Base-by-base conservation (phyloP, 1,140 invertebrate species). In the Zeugodacus cucurbitae region DNA sequence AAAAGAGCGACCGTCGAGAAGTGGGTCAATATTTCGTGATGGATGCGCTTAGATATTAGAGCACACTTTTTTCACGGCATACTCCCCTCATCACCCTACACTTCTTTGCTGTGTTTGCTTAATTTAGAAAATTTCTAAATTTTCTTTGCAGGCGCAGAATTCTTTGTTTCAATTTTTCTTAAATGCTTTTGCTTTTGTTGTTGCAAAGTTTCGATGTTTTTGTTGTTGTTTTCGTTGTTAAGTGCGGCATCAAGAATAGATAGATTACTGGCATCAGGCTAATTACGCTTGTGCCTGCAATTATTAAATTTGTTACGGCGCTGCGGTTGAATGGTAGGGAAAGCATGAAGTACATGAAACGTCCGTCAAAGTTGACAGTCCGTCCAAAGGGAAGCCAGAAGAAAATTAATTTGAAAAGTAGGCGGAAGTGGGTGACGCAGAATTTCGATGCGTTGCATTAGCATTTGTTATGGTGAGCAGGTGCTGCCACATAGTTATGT, bases 221-320 rank as follows among this genome's bases (percentile, higher is more conserved):
- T 41, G 34, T 37, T 41, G 20, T 41, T 41, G 34, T 74, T 74
- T 8, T 74, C 14, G 29, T 14, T 17, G 14, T 67, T 32, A 32
- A 64, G 62, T n/a, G n/a, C n/a, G n/a, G n/a, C n/a, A n/a, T n/a
- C n/a, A n/a, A n/a, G n/a, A n/a, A n/a, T n/a, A n/a, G 32, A 67
- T 32, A 32, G 62, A 17, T 41, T 26, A n/a, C 74, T 48, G 74
- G 41, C 34, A 29, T 14, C 26, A 17, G 41, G 11, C 74, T 82
- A 82, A 82, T 82, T 82, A 82, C 41, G 20, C 41, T 48, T 48
- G 41, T 41, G 37, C 32, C 34, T 37, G 22, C 41, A 82, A 48
- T 82, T 82, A 82, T 54, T 82, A 82, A 54, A 82, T 82, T 82
- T 7, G 74, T 82, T 82, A n/a, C 11, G 74, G n/a, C 17, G 34